phyloP scores from a whole-genome alignment of 2,797 vertebrate species.

The Acanthurus leucopareius region DNA sequence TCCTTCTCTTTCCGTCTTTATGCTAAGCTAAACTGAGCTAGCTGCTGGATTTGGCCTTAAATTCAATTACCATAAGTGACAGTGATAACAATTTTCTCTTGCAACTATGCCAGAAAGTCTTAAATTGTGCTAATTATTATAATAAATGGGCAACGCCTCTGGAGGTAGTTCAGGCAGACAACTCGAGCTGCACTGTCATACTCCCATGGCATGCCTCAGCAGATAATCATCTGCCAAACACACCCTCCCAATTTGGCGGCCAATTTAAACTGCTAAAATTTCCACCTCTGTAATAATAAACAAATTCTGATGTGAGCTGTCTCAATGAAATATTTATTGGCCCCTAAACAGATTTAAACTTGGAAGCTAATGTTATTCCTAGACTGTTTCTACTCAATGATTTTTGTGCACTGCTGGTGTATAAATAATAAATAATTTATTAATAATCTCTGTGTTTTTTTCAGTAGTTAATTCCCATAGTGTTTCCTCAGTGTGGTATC shows the following conservation, averaged over 20 bases:
- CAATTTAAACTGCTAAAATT: too few species aligned
- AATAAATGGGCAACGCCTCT: too few species aligned
- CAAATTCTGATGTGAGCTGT: too few species aligned
- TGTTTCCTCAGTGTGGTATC: not conserved
- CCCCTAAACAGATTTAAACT: slow-evolving; percentile 1
- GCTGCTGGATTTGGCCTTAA: slow-evolving; percentile 4
- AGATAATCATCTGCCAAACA: too few species aligned
- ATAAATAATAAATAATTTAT: slow-evolving; percentile 5
- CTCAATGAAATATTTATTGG: not conserved
- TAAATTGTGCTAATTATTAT: too few species aligned
- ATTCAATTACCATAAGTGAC: not conserved
- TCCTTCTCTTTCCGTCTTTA: not conserved
- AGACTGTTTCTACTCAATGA: not conserved
- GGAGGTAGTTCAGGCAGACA: too few species aligned
- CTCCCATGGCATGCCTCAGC: too few species aligned
- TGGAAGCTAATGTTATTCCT: not conserved
- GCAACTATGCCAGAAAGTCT: not conserved
- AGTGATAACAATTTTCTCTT: not conserved
- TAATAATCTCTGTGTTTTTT: not conserved
- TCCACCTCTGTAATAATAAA: too few species aligned
- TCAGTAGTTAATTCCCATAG: not conserved
- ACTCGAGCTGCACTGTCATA: too few species aligned
- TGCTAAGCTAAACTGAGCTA: slow-evolving; percentile 15
- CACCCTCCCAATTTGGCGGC: too few species aligned
- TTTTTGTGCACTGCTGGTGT: not conserved